These are phyloP conservation scores for Schizothorax lantsangensis DNA, from an alignment of 2,797 vertebrate genomes.

Conservation along the genomic window DNA sequence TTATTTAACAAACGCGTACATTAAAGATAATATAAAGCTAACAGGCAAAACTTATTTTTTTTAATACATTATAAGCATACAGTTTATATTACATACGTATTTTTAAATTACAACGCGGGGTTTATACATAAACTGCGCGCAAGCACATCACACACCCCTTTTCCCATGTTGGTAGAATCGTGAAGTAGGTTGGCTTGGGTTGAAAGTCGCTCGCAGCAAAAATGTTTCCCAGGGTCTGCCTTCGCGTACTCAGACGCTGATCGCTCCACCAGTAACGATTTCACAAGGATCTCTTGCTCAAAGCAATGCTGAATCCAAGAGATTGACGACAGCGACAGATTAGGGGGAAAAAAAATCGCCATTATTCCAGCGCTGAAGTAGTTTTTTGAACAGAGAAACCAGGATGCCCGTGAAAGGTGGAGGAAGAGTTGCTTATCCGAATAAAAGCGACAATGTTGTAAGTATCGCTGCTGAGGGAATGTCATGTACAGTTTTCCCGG, in stretches of 20 bases:
- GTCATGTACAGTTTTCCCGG: background rate
- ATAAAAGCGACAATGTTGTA: slow-evolving; percentile 70
- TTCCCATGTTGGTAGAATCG: slow-evolving; percentile 54
- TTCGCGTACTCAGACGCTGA: slow-evolving; percentile 18
- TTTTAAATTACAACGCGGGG: background rate
- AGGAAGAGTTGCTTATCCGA: slow-evolving; percentile 70
- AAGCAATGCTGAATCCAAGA: slow-evolving; percentile 58
- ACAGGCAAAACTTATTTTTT: accelerated
- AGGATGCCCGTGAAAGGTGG: slow-evolving; percentile 79
- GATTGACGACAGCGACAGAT: slow-evolving; percentile 27
- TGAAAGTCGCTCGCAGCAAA: slow-evolving; percentile 60
- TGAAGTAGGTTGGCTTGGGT: slow-evolving; percentile 62
- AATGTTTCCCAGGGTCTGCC: slow-evolving; percentile 58
- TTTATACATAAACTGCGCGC: background rate
- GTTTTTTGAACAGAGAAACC: slow-evolving; percentile 35
- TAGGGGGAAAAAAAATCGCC: slow-evolving; percentile 13
- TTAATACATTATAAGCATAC: accelerated
- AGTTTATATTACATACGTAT: background rate
- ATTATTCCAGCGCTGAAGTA: slow-evolving; percentile 19
- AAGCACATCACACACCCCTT: background rate
- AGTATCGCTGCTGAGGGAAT: slow-evolving; percentile 60
- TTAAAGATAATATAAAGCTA: background rate
- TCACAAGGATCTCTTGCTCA: slow-evolving; percentile 40
- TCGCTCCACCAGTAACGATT: slow-evolving; percentile 18
- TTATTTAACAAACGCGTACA: background rate